These are phyloP conservation scores for Caenorhabditis sp. DNA, from an alignment of 2,888 invertebrate species.

Conservation along the genomic window DNA sequence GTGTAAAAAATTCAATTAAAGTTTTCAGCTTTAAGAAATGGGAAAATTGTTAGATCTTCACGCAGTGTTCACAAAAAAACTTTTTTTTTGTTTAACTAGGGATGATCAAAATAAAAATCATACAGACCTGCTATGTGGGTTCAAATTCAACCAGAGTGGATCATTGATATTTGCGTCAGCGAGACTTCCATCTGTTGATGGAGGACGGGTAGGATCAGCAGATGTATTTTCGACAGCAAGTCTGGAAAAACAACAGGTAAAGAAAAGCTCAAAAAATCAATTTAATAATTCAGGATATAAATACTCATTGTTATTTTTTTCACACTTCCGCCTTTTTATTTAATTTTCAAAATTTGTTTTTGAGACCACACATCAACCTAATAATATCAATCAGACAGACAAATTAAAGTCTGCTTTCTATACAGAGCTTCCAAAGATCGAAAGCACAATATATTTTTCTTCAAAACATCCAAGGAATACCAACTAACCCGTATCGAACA, in stretches of 20 bases:
- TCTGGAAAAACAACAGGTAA: constrained; percentile 1
- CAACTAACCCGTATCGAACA: constrained; percentile 44
- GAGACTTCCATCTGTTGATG: constrained; percentile 49
- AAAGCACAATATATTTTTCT: not conserved
- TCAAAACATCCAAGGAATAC: not conserved
- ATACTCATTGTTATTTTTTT: too few relatives aligned
- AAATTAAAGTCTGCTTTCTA: too few relatives aligned
- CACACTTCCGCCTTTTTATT: too few relatives aligned
- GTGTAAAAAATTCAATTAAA: constrained; percentile 5
- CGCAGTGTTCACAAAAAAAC: too few relatives aligned
- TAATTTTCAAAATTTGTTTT: too few relatives aligned
- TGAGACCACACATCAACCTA: too few relatives aligned
- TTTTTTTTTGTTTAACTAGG: too few relatives aligned
- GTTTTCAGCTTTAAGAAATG: not conserved
- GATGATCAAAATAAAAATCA: too few relatives aligned
- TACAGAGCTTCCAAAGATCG: too few relatives aligned
- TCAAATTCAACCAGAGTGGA: constrained; percentile 36
- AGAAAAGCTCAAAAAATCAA: constrained; percentile 5
- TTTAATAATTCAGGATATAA: too few relatives aligned
- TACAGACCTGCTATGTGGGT: constrained; percentile 50
- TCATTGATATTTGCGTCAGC: constrained; percentile 44
- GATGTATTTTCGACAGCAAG: constrained; percentile 34
- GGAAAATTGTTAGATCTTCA: too few relatives aligned
- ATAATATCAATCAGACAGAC: too few relatives aligned
- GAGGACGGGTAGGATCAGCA: constrained; percentile 52